Conservation (phyloP, 2,888 invertebrate genomes). For the Tenthredo amoena region DNA sequence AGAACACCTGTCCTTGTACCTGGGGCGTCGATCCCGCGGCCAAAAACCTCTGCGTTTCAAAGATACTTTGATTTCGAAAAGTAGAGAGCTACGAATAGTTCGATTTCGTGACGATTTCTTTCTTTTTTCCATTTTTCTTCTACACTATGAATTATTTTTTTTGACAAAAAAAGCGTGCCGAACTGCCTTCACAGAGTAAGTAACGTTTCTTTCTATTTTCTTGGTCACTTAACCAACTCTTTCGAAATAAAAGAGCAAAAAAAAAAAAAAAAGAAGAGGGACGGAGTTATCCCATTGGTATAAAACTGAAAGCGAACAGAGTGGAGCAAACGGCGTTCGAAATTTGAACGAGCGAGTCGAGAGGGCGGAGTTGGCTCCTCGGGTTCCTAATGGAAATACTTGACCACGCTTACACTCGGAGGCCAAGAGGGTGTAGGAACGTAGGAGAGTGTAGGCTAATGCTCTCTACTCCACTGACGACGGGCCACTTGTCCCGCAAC, state of each 20-base stretch:
- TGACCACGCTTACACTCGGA: conserved; percentile 46
- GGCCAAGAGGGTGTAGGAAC: conserved; percentile 49
- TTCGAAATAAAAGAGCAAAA: neutral
- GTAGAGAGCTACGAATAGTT: neutral
- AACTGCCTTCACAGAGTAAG: neutral
- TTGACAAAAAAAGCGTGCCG: neutral
- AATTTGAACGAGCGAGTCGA: conserved; percentile 46
- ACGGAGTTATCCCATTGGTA: conserved; percentile 10
- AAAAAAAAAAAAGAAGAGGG: neutral
- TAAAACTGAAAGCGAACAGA: conserved; percentile 41
- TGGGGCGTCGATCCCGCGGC: neutral
- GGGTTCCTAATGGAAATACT: conserved; percentile 50
- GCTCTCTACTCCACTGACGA: conserved; percentile 44
- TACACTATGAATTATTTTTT: neutral
- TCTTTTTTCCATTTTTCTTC: neutral
- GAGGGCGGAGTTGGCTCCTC: conserved; percentile 50
- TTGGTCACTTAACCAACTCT: neutral
- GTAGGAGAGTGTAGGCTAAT: conserved; percentile 51
- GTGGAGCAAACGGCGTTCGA: conserved; percentile 44
- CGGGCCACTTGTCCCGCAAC: conserved; percentile 51
- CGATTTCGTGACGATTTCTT: neutral
- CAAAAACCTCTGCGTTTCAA: neutral
- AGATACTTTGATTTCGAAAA: neutral
- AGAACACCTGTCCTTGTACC: conserved; percentile 29
- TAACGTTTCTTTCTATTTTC: conserved; percentile 4